Evolutionary conservation across 2,113 vertebrate genomes (phyloP), one percentile per base, ranked within the genome.

Genomic region (Toxostoma redivivum): DNA sequence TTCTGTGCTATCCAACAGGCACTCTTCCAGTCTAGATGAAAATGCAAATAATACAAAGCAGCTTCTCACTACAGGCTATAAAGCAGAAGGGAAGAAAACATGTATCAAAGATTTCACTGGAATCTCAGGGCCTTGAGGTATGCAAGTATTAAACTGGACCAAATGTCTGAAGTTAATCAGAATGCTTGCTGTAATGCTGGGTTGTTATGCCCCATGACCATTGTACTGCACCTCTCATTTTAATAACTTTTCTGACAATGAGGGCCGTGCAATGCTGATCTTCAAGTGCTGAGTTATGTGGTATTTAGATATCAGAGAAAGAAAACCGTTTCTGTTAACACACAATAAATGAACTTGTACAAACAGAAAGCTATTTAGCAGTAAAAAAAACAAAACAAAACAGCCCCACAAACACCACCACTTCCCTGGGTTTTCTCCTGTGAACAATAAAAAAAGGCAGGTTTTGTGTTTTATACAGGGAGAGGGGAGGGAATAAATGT

Each of bases 21-120:
- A 53, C 18, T 64, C 42, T 88, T 92, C 82, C 72, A 96, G 86
- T 90, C 82, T 73, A 86, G 88, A 94, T 83, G 90, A 95, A 96
- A 96, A 97, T 88, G 85, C 88, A 88, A 93, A 83, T 86, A 88
- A 86, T 71, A 93, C 56, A 97, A 94, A 96, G 82, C 76, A 84
- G 88, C 67, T 78, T 86, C 85, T 93, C 77, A 42, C 76, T 69
- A 50, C 40, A 53, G 80, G 44, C 37, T 74, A 90, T 90, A 95
- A 88, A 93, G 76, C 42, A 51, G 28, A 33, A 72, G 45, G 62
- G 37, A 82, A 73, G 53, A 66, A 93, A 95, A 82, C 35, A 67
- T 17, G 17, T 51, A 58, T 82, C 53, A 65, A 56, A 84, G 20
- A 77, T 56, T 38, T 56, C 37, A 12, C 72, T 3, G 3, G 45